Conservation (phyloP, 2,113 vertebrate genomes). For the Chrysochloris asiatica region DNA sequence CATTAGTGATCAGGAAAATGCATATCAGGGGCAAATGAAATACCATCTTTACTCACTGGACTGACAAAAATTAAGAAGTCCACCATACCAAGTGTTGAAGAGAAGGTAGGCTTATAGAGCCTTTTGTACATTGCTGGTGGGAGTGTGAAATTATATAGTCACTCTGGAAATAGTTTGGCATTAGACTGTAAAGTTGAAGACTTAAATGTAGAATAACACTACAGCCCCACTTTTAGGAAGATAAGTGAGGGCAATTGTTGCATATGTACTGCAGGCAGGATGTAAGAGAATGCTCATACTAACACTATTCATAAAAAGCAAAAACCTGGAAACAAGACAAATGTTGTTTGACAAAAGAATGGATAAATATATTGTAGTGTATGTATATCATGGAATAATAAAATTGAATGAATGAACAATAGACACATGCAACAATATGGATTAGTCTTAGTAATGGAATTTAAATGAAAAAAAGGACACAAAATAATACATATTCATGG, state of each 20-base stretch:
- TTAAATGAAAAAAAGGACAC: conserved; percentile 39
- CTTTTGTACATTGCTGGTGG: background rate
- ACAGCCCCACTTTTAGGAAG: background rate
- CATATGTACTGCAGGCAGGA: background rate
- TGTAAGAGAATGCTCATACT: background rate
- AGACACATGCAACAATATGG: background rate
- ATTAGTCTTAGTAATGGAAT: conserved; percentile 45
- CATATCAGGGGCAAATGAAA: background rate
- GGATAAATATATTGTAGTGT: background rate
- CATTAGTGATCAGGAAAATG: conserved; percentile 14
- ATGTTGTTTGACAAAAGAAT: background rate
- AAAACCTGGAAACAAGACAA: background rate
- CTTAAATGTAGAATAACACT: background rate
- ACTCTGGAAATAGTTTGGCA: background rate
- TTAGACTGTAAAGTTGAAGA: background rate
- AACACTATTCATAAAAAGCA: background rate
- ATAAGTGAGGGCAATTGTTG: accelerated
- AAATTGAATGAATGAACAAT: conserved; percentile 49
- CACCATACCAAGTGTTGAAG: background rate
- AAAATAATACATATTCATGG: conserved; percentile 43
- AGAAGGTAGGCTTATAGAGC: background rate
- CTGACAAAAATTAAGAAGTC: background rate
- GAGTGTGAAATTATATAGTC: background rate
- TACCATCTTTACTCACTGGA: background rate
- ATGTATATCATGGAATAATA: conserved; percentile 24